Percentiles rank a stretch among this genome's conserved stretches.
Evolutionary conservation across 2,888 invertebrate species (phyloP).

Genomic region (Drosophila paracracens): DNA sequence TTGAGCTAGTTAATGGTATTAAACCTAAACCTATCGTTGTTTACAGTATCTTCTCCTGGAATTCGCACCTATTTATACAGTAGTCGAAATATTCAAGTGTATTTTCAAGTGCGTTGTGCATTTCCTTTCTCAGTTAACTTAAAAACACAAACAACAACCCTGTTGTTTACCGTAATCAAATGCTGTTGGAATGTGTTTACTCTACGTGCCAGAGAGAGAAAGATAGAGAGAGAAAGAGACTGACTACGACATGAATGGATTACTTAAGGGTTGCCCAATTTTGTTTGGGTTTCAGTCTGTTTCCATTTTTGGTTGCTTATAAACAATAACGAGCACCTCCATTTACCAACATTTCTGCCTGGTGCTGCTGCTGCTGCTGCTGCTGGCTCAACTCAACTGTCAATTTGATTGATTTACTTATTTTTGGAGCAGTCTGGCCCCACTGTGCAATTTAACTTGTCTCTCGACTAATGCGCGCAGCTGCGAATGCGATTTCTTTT

Average conservation of each 20-base stretch:
- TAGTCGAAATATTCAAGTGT: not conserved
- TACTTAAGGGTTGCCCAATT: conserved; percentile 1
- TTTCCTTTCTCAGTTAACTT: conserved; percentile 14
- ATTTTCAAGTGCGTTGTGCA: conserved; percentile 2
- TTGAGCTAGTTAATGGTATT: not conserved
- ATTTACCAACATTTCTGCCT: not conserved
- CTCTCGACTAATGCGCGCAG: conserved; percentile 31
- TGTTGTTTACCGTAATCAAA: conserved; percentile 43
- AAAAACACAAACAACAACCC: conserved; percentile 6
- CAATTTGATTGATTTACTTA: conserved; percentile 6
- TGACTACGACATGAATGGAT: not conserved
- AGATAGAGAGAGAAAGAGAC: not conserved
- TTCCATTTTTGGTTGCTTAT: not conserved
- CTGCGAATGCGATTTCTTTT: conserved; percentile 68
- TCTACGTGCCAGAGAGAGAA: not conserved
- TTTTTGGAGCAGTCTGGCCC: conserved; percentile 9
- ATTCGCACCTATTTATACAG: conserved; percentile 3
- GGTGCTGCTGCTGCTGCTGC: not conserved
- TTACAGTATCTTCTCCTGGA: not conserved
- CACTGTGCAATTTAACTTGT: conserved; percentile 38
- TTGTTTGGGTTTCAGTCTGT: not conserved
- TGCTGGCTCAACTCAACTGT: not conserved
- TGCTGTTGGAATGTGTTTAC: conserved; percentile 42
- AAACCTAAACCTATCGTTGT: not conserved
- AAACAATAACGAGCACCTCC: not conserved